Conservation (phyloP, 2,888 invertebrate species). For the Emmelina monodactyla region DNA sequence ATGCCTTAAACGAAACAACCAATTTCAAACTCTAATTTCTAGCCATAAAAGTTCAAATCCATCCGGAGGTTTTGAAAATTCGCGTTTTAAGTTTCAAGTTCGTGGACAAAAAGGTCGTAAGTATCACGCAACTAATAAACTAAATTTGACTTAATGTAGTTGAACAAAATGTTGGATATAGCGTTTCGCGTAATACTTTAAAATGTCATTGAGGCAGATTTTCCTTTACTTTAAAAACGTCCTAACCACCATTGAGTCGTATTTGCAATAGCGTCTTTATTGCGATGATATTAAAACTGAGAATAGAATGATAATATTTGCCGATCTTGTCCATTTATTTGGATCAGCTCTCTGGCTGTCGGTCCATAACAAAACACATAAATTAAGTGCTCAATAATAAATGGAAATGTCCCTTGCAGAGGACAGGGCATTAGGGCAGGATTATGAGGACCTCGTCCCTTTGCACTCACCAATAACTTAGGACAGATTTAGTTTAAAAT, state of each 20-base stretch:
- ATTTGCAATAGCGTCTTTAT: constrained; percentile 17
- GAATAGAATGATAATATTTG: constrained; percentile 18
- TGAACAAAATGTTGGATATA: too few relatives aligned
- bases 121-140: too few relatives aligned
- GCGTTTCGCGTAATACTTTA: constrained; percentile 25
- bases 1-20: constrained; percentile 20
- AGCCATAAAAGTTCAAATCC: constrained; percentile 11
- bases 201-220: constrained; percentile 43
- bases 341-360: constrained; percentile 39
- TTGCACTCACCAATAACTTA: constrained; percentile 24
- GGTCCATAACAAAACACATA: constrained; percentile 68
- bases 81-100: constrained; percentile 34
- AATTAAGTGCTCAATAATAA: constrained; percentile 69
- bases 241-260: constrained; percentile 12
- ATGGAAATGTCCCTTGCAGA: constrained; percentile 67
- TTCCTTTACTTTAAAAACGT: constrained; percentile 18
- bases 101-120: neutral
- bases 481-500: neutral
- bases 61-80: neutral
- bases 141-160: too few relatives aligned
- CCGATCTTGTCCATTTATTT: constrained; percentile 23
- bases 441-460: constrained; percentile 57
- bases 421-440: constrained; percentile 65
- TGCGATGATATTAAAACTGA: fast-evolving
- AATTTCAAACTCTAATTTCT: constrained; percentile 17